These are phyloP conservation scores for Drosophila suzukii DNA, from an alignment of 1,140 invertebrate species.

Conservation along the genomic window DNA sequence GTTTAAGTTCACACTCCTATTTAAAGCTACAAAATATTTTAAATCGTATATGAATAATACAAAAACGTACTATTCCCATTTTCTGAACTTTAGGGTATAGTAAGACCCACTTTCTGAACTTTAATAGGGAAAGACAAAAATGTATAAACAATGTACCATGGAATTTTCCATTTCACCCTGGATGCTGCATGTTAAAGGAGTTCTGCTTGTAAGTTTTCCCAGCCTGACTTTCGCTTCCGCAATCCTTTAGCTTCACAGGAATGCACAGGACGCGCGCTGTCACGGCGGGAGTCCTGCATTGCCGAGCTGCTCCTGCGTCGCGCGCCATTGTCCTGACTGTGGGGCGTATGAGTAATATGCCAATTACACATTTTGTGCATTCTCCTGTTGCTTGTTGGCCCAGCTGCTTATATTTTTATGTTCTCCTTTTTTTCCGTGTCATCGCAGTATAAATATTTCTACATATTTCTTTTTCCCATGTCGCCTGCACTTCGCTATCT, in stretches of 20 bases:
- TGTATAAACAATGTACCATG: not conserved
- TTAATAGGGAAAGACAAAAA: not conserved
- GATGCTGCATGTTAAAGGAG: not conserved
- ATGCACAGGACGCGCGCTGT: conserved; percentile 1
- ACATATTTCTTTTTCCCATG: conserved; percentile 13
- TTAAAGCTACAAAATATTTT: too few relatives aligned
- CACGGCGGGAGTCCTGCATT: conserved; percentile 3
- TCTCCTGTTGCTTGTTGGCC: conserved; percentile 53
- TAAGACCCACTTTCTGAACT: not conserved
- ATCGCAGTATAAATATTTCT: conserved; percentile 53
- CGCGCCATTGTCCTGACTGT: conserved; percentile 1
- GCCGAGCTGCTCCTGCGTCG: not conserved
- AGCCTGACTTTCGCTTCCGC: conserved; percentile 18
- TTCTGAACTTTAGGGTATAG: too few relatives aligned
- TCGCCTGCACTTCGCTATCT: conserved; percentile 2
- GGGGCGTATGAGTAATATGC: conserved; percentile 53
- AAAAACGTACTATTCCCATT: too few relatives aligned
- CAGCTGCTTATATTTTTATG: conserved; percentile 24
- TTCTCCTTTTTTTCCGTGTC: conserved; percentile 28
- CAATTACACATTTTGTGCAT: conserved; percentile 49
- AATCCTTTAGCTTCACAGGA: conserved; percentile 9
- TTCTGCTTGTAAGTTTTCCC: conserved; percentile 3
- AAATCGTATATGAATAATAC: too few relatives aligned
- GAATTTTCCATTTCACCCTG: not conserved
- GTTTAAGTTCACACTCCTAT: too few relatives aligned